These are phyloP conservation scores for Eurytoma californica DNA, from an alignment of 2,888 invertebrate genomes.

Conservation along the genomic window DNA sequence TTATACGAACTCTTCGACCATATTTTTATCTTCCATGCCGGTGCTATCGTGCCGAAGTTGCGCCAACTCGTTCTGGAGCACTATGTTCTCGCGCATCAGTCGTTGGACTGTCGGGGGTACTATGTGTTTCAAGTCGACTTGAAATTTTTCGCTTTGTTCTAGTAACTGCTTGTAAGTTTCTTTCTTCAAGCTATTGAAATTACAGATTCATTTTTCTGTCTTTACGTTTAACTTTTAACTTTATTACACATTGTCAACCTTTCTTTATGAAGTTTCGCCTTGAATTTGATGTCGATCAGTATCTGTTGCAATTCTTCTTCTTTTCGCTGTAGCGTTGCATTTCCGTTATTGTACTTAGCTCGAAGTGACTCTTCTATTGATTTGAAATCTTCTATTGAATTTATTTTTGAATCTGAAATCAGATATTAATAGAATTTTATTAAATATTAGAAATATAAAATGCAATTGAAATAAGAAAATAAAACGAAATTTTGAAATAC, in stretches of 20 bases:
- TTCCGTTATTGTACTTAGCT: conserved; percentile 59
- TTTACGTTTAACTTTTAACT: conserved; percentile 24
- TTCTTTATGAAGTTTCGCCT: conserved; percentile 64
- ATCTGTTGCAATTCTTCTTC: conserved; percentile 60
- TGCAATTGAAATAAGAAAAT: neutral
- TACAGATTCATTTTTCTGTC: neutral
- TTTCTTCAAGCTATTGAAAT: conserved; percentile 63
- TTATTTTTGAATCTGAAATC: conserved; percentile 66
- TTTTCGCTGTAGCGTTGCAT: conserved; percentile 57
- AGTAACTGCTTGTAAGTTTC: conserved; percentile 65
- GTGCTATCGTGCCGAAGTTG: conserved; percentile 20
- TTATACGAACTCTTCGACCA: neutral
- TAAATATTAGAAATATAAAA: neutral
- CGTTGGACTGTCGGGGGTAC: conserved; percentile 61
- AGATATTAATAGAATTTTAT: neutral
- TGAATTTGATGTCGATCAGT: conserved; percentile 60
- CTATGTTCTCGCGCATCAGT: conserved; percentile 67
- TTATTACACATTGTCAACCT: conserved; percentile 61
- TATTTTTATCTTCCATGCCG: conserved; percentile 14
- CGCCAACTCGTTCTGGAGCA: conserved; percentile 63
- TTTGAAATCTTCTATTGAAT: conserved; percentile 68
- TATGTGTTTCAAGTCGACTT: conserved; percentile 60
- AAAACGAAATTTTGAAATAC: neutral
- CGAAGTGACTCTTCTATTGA: conserved; percentile 57
- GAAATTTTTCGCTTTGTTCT: conserved; percentile 62